phyloP scores from a whole-genome alignment of 2,113 vertebrate species.

The Etheostoma cragini region DNA sequence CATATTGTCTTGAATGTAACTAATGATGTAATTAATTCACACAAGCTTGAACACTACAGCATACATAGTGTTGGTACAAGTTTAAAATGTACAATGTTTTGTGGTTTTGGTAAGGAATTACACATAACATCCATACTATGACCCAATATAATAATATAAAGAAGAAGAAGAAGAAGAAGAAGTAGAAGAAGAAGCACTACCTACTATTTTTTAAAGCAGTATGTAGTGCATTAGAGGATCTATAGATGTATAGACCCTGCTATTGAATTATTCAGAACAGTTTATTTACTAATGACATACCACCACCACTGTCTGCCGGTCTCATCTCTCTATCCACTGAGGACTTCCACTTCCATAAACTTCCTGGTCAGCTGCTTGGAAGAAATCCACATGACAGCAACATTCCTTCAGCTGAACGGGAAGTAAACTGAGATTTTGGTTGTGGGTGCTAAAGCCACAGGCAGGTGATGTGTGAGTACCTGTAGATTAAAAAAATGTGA shows the following conservation, averaged over 20 bases:
- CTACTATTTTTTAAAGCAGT: not conserved
- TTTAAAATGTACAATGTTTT: not conserved
- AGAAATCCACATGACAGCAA: not conserved
- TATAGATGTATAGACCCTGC: conserved; percentile 3
- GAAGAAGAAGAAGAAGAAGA: too few species aligned
- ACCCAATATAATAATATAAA: not conserved
- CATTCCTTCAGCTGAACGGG: not conserved
- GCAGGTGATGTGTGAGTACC: not conserved
- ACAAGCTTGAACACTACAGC: not conserved
- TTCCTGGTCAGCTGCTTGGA: not conserved
- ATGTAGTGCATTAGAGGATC: not conserved
- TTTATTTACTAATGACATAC: too few species aligned
- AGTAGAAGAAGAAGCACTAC: not conserved
- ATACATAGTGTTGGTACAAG: not conserved
- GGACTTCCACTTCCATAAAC: too few species aligned
- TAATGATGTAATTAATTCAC: not conserved
- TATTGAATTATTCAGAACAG: conserved; percentile 48
- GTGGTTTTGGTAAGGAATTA: not conserved
- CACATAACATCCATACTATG: not conserved
- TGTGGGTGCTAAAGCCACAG: not conserved
- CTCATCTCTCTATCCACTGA: not conserved
- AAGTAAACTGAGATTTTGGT: not conserved
- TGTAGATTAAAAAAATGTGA: not conserved
- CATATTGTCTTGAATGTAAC: not conserved
- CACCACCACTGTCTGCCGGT: too few species aligned